Conservation (phyloP, 2,113 vertebrate species). For the rat (Rattus norvegicus) region DNA sequence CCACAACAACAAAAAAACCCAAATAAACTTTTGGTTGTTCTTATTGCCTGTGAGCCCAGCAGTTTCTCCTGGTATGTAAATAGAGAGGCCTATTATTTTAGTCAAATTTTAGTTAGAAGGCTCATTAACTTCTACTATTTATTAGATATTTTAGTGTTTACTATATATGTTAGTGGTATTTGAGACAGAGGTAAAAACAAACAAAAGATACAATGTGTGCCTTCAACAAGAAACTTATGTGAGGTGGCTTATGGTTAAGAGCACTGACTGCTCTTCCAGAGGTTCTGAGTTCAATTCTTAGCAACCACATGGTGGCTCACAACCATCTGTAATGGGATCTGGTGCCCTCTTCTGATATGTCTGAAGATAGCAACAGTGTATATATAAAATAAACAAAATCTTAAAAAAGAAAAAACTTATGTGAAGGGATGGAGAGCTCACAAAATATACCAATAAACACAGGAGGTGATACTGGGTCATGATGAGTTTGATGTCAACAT, state of each 20-base stretch:
- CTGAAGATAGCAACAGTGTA: too few species aligned
- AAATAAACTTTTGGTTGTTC: neutral
- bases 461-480: neutral
- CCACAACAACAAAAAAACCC: neutral
- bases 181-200: neutral
- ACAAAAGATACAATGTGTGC: neutral
- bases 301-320: too few species aligned
- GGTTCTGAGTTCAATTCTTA: too few species aligned
- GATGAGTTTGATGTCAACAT: neutral
- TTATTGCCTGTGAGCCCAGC: neutral
- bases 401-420: neutral
- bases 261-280: too few species aligned
- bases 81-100: neutral
- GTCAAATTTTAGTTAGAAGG: neutral
- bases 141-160: neutral
- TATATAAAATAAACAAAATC: too few species aligned
- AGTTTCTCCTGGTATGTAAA: neutral
- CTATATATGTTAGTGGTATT: neutral
- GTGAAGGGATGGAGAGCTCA: neutral
- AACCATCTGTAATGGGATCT: too few species aligned
- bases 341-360: too few species aligned
- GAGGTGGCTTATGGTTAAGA: neutral
- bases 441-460: neutral
- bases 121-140: conserved; percentile 25
- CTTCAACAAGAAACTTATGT: neutral